Evolutionary conservation across 1,140 invertebrate genomes (phyloP).

Genomic region (Diuraphis noxia): DNA sequence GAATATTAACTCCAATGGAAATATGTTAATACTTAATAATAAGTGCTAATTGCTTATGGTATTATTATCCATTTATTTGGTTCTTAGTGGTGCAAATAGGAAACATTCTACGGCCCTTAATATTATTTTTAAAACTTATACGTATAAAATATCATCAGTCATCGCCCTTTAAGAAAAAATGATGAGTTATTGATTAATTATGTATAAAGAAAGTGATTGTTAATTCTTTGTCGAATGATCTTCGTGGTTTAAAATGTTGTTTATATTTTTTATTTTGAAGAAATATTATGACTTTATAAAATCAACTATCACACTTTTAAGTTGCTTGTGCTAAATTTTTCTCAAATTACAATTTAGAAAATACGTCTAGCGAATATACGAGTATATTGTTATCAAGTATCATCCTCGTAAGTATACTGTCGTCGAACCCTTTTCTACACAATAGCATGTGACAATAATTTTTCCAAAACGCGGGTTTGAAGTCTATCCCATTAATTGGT

Average conservation of each 20-base stretch:
- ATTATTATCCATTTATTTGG: neutral
- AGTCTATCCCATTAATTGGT: neutral
- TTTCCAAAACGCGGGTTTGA: constrained; percentile 7
- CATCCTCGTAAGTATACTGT: too few species aligned
- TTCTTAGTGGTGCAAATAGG: neutral
- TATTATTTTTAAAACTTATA: neutral
- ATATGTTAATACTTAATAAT: neutral
- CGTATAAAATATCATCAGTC: too few species aligned
- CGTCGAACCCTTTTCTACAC: constrained; percentile 1
- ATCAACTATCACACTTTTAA: neutral
- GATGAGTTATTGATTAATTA: too few species aligned
- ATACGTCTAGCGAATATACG: neutral
- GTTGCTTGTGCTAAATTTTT: neutral
- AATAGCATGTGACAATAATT: constrained; percentile 20
- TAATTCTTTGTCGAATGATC: neutral
- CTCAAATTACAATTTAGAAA: neutral
- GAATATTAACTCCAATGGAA: neutral
- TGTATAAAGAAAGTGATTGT: neutral
- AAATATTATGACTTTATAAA: neutral
- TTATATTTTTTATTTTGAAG: neutral
- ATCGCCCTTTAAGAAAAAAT: neutral
- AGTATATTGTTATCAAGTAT: neutral
- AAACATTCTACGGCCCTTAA: neutral
- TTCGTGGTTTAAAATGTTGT: neutral
- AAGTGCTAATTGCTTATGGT: neutral